Base-by-base conservation (phyloP, 2,113 vertebrate genomes). In the Pogona vitticeps region DNA sequence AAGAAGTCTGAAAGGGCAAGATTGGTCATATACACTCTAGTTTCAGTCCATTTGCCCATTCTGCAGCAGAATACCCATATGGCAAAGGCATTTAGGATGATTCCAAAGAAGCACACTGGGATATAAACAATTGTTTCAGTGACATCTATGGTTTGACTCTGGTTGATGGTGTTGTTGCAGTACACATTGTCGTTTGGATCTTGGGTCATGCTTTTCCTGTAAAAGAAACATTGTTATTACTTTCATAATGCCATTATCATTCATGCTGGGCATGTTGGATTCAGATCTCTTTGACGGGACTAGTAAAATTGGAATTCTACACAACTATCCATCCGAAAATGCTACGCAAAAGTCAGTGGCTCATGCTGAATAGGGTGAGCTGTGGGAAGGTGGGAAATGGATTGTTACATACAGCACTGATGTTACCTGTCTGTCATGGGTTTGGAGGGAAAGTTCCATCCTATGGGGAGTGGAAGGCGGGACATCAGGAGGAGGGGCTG, bases 11-110 rank as follows among this genome's bases (percentile, higher is more conserved):
- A 92, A 71, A 68, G 28, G 0, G 95, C 92, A 84, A 97, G 92
- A 88, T 94, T 96, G 80, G 67, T 90, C 93, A 96, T 95, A 83
- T 96, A 97, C 75, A 97, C 9, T 63, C 87, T 91, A 6, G 96
- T 94, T 93, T 96, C 94, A 0, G 92, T 96, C 95, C 96, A 96
- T 28, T 70, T 90, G 36, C 2, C 91, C 87, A 94, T 72, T 73
- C 83, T 94, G 40, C 75, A 63, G 84, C 89, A 95, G 82, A 97
- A 93, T 15, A 93, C 91, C 91, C 94, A 93, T 58, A 96, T 81
- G 0, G 96, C 94, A 61, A 94, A 71, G 1, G 86, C 56, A 28
- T 96, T 97, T 58, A 96, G 91, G 33, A 91, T 13, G 65, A 94
- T 76, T 1, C 96, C 96, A 26, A 93, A 77, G 33, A 65, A 8